phyloP scores from a whole-genome alignment of 2,888 invertebrate genomes.

The Encarsia formosa region DNA sequence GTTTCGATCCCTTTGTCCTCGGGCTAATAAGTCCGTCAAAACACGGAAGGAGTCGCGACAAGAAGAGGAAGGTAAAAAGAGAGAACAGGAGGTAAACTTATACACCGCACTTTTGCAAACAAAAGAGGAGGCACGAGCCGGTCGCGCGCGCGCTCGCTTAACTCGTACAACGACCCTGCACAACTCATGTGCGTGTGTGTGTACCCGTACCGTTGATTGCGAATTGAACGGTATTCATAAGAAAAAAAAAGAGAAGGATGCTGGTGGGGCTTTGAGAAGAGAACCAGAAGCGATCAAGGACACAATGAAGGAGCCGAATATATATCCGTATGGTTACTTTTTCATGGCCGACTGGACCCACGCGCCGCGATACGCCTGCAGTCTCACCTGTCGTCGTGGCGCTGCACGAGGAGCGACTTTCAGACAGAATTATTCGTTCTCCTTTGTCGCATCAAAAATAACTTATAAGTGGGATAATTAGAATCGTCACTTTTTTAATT shows the following conservation, averaged over 20 bases:
- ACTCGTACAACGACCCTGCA: neutral
- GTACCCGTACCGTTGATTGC: conserved; percentile 9
- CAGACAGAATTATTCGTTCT: too few relatives aligned
- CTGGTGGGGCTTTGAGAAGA: neutral
- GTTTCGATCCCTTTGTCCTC: too few relatives aligned
- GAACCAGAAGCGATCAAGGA: conserved; percentile 19
- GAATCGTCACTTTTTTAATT: too few relatives aligned
- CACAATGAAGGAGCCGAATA: neutral
- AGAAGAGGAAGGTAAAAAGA: neutral
- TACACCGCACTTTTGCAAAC: neutral
- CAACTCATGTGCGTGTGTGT: neutral
- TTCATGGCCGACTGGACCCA: conserved; percentile 36
- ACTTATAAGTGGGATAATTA: too few relatives aligned
- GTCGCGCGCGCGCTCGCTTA: neutral
- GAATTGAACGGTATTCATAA: conserved; percentile 19
- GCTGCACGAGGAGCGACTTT: too few relatives aligned
- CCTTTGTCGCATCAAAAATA: too few relatives aligned
- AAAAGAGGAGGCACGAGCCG: neutral
- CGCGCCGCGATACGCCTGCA: too few relatives aligned
- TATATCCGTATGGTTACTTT: conserved; percentile 1
- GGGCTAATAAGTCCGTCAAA: too few relatives aligned
- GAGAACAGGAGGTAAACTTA: neutral
- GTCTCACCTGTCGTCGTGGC: too few relatives aligned
- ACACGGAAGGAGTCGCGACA: too few relatives aligned
- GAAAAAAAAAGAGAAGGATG: neutral